Evolutionary conservation across 2,113 vertebrate species (phyloP).

Genomic region (Dicerorhinus sumatrensis): DNA sequence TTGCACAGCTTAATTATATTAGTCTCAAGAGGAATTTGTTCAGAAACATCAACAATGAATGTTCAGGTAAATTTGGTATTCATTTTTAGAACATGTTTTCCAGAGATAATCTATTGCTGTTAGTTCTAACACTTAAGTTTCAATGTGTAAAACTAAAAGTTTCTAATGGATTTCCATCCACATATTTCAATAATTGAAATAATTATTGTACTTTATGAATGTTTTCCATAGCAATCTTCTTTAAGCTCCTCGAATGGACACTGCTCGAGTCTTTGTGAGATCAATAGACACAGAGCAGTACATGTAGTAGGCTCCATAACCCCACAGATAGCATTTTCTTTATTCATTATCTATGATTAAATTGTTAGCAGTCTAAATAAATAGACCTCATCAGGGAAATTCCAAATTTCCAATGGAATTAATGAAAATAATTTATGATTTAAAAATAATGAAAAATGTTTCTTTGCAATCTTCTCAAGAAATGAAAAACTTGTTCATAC

Average conservation of each 20-base stretch:
- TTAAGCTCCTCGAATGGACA: not conserved
- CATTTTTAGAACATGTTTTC: not conserved
- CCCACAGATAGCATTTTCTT: not conserved
- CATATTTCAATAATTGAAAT: not conserved
- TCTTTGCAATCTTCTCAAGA: not conserved
- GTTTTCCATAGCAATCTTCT: not conserved
- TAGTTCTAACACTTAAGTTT: not conserved
- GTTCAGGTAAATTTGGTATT: not conserved
- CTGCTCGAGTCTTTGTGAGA: not conserved
- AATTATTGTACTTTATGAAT: not conserved
- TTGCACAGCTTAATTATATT: not conserved
- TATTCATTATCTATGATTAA: not conserved
- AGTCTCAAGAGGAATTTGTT: conserved; percentile 48
- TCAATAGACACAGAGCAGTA: no score
- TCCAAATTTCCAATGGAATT: not conserved
- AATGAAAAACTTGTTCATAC: not conserved
- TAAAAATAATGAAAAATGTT: not conserved
- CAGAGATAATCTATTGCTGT: not conserved
- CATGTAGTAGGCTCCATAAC: not conserved
- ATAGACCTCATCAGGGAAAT: not conserved
- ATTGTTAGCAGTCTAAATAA: not conserved
- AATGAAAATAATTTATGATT: not conserved
- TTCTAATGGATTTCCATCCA: not conserved
- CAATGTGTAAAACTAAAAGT: not conserved
- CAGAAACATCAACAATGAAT: not conserved